phyloP scores from a whole-genome alignment of 37 sponge, comb jelly and placozoan species.

The Chondrosia reniformis region DNA sequence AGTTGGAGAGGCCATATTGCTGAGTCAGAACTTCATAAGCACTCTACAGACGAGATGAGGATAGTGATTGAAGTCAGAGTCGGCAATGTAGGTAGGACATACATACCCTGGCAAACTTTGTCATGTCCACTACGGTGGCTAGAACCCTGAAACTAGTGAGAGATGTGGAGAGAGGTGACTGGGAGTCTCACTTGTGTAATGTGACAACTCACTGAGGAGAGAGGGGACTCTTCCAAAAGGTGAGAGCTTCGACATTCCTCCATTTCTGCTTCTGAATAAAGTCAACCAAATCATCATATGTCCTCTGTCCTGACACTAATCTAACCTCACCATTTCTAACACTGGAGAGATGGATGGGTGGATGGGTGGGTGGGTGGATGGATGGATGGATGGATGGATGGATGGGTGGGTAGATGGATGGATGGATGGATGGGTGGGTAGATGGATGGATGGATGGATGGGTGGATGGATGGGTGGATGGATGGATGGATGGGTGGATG shows the following conservation, averaged over 20 bases:
- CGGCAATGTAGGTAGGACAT: not conserved
- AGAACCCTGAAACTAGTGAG: not conserved
- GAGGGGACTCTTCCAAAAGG: slow-evolving; percentile 51
- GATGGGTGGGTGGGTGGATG: too few species aligned
- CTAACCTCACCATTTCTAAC: slow-evolving; percentile 53
- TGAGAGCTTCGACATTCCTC: slow-evolving; percentile 30
- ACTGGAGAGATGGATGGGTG: slow-evolving; percentile 16
- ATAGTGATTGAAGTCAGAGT: too few species aligned
- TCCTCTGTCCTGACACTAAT: not conserved
- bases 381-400: too few species aligned
- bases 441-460: too few species aligned
- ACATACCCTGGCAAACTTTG: slow-evolving; percentile 10
- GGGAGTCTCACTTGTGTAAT: not conserved
- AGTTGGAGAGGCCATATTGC: not conserved
- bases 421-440: too few species aligned
- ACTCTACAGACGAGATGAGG: not conserved
- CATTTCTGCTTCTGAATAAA: slow-evolving; percentile 35
- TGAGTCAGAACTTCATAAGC: not conserved
- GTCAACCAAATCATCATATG: not conserved
- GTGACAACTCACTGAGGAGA: slow-evolving; percentile 36
- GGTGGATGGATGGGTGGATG: too few species aligned
- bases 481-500: too few species aligned
- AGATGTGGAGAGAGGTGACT: not conserved
- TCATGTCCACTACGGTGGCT: not conserved
- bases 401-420: too few species aligned